Conservation (phyloP, 2,797 vertebrate species). For the Malurus splendens region DNA sequence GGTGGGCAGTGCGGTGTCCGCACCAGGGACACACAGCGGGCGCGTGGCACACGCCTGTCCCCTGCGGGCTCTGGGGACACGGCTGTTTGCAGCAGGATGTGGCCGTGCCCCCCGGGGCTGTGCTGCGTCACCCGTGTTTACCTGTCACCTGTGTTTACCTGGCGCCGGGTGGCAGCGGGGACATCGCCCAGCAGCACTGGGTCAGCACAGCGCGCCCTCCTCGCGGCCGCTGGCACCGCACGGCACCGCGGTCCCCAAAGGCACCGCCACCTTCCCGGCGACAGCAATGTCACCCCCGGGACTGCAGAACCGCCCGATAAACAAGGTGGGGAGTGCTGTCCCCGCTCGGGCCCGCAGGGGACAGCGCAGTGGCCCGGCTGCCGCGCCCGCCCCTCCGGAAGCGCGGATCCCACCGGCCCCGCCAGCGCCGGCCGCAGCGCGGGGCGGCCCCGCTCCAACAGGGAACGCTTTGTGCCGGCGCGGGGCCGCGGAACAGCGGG, state of each 20-base stretch:
- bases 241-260: accelerated
- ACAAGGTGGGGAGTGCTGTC: accelerated
- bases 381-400: conserved; percentile 6
- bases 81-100: background rate
- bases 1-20: background rate
- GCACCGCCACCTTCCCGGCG: background rate
- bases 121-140: background rate
- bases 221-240: background rate
- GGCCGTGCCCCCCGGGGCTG: background rate
- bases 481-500: background rate
- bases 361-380: accelerated
- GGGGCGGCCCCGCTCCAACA: background rate
- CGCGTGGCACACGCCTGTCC: accelerated
- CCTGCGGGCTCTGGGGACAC: background rate
- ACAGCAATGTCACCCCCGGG: background rate
- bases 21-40: accelerated
- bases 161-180: background rate
- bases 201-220: background rate
- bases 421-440: background rate
- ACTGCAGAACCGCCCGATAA: background rate
- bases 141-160: background rate
- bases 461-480: background rate
- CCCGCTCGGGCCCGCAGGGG: background rate
- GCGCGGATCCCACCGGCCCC: background rate
- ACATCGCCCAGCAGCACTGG: background rate